Base-by-base conservation (phyloP, 92 coral and sea anemone species). In the Phenganax stokvisi region DNA sequence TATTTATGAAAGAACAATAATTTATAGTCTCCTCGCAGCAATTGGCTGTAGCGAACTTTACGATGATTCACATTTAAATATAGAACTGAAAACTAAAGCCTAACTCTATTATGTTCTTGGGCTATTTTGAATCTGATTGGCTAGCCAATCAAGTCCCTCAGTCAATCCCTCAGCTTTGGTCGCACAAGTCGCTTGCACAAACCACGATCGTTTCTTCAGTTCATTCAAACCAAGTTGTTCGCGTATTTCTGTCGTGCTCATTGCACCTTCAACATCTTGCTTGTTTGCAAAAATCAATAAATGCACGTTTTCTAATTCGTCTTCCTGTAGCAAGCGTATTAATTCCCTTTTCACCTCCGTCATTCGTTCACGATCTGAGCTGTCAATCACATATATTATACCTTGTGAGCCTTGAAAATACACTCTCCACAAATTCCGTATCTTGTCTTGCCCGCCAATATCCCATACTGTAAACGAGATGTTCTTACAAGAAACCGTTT, bases 401-500 rank as follows among this genome's bases (percentile, higher is more conserved):
- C 96, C 98, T 51, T 90, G 93, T 8, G 97, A 91, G 17, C 94
- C 94, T 72, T 88, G 90, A 81, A 89, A 94, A 80, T 94, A 94
- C 52, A 94, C 97, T 81, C 97, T 78, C 98, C 98, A 94, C 58
- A 94, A 85, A 72, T 87, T 91, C 72, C 98, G 77, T 51, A 94
- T 94, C 90, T 94, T 94, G 78, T 91, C 98, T 74, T 94, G 98
- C 27, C 98, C 98, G n/a, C 98, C 98, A 62, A 94, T 94, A 74
- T 94, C 98, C 98, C 98, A 94, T 6, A 94, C 98, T 29, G 98
- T 94, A 31, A 94, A 94, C 80, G 94, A 88, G 57, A 94, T 91
- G 55, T 94, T 94, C 83, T 91, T 94, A 84, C 89, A 94, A 44
- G 80, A 72, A 54, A 94, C 97, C 10, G 98, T 94, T 91, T 94